Evolutionary conservation across 2,797 vertebrate genomes (phyloP).

Genomic region (Sylvia borin): DNA sequence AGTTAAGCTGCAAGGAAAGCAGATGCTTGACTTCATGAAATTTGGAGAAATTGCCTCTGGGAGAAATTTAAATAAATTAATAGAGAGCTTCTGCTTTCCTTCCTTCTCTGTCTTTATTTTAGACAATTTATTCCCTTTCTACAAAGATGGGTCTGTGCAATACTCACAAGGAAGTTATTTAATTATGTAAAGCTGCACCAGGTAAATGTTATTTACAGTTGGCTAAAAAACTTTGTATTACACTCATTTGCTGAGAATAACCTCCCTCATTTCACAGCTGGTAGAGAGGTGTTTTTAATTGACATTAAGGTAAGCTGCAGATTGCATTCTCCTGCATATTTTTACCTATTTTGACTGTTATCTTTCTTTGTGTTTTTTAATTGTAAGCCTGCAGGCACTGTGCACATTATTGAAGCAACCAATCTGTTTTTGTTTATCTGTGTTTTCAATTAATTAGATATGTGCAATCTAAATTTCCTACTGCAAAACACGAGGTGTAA

Average conservation of each 20-base stretch:
- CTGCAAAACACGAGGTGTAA: background rate
- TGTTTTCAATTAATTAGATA: constrained; percentile 44
- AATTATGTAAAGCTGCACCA: constrained; percentile 70
- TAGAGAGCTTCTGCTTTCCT: background rate
- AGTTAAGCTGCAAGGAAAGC: constrained; percentile 7
- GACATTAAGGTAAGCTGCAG: background rate
- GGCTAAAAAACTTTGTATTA: constrained; percentile 43
- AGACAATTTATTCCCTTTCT: constrained; percentile 17
- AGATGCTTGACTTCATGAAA: constrained; percentile 28
- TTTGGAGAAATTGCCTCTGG: constrained; percentile 9
- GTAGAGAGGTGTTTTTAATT: background rate
- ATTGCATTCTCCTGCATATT: background rate
- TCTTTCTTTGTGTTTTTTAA: constrained; percentile 31
- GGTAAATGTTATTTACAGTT: constrained; percentile 72
- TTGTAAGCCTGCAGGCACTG: constrained; percentile 5
- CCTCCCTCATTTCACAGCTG: background rate
- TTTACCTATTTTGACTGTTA: background rate
- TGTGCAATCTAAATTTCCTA: constrained; percentile 17
- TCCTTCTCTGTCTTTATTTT: constrained; percentile 34
- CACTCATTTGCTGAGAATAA: constrained; percentile 62
- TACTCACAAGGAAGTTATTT: constrained; percentile 6
- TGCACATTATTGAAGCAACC: constrained; percentile 33
- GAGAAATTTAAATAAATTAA: constrained; percentile 36
- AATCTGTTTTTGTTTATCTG: constrained; percentile 62
- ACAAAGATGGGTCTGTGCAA: constrained; percentile 35